Base-by-base conservation (phyloP, 1,140 invertebrate genomes). In the Mya arenaria region DNA sequence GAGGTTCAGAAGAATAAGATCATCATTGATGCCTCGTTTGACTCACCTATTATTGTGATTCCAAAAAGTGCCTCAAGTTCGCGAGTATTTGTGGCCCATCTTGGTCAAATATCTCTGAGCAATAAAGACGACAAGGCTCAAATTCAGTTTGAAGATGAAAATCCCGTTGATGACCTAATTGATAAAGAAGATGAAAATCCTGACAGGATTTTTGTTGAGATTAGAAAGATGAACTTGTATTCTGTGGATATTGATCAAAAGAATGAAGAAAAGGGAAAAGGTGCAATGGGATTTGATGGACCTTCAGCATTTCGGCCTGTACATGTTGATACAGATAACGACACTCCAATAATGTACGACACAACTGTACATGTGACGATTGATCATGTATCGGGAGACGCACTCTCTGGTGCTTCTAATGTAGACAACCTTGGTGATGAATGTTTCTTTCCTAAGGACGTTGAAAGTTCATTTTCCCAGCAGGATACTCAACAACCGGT, bases 11-110 rank as follows among this genome's bases (percentile, higher is more conserved):
- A 86, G 52, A 56, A 71, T 19, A 83, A 77, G 72, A 90, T 91
- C 56, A 89, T 91, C 41, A 84, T 95, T 4, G 92, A 96, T 92
- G 94, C 98, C 71, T 94, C 97, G 55, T 93, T 99, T 65, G 96
- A 98, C 89, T 98, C 97, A 79, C 98, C 98, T 1, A 96, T 99
- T 32, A 94, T 99, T 60, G 96, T 98, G 34, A 92, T 99, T 60
- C 97, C 98, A 0, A 94, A 96, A 71, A 95, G 95, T 8, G 94
- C 95, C n/a, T 94, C 94, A 34, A 98, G 97, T 92, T 88, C 95
- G 23, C 95, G 97, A 89, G 97, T 98, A 28, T 95, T 98, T 65
- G 96, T 99, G 19, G 97, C 97, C n/a, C 97, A 98, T 94, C 94
- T 99, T 63, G 98, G 98, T 37, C 96, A 97, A 89, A 98, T 99